phyloP scores from a whole-genome alignment of 2,888 invertebrate genomes.

The Rotaria socialis region DNA sequence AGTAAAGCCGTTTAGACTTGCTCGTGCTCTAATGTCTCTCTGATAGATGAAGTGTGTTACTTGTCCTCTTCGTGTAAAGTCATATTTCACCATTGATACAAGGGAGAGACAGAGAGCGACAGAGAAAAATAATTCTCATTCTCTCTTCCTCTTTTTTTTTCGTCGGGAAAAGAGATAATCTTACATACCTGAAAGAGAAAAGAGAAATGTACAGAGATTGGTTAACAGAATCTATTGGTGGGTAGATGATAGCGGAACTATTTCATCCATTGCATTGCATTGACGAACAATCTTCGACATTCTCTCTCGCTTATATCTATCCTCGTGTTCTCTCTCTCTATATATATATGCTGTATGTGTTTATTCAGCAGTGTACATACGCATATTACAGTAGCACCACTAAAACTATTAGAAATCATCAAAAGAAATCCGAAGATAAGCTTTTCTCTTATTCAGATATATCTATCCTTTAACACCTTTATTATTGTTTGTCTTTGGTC shows the following conservation, averaged over 20 bases:
- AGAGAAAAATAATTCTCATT: background rate
- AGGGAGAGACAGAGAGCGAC: background rate
- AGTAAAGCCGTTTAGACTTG: background rate
- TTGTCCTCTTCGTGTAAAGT: background rate
- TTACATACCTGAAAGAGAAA: slow-evolving; percentile 16
- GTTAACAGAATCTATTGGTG: slow-evolving; percentile 32
- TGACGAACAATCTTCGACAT: slow-evolving; percentile 13
- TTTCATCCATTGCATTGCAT: slow-evolving; percentile 32
- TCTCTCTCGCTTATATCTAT: slow-evolving; percentile 10
- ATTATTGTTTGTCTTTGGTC: slow-evolving; percentile 4
- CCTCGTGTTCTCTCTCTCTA: background rate
- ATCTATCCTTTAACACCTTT: background rate
- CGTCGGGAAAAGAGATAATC: slow-evolving; percentile 26
- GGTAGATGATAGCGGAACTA: slow-evolving; percentile 37
- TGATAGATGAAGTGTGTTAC: slow-evolving; percentile 7
- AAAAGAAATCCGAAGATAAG: background rate
- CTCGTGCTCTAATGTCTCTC: slow-evolving; percentile 1
- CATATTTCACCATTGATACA: background rate
- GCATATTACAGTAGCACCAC: background rate
- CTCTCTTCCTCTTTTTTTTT: background rate
- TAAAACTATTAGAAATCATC: slow-evolving; percentile 18
- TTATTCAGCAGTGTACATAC: slow-evolving; percentile 26
- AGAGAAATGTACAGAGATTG: slow-evolving; percentile 16
- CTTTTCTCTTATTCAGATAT: slow-evolving; percentile 22
- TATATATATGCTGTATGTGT: background rate